These are phyloP conservation scores for Athripsodes cinereus DNA, from an alignment of 2,888 invertebrate species.

Conservation along the genomic window DNA sequence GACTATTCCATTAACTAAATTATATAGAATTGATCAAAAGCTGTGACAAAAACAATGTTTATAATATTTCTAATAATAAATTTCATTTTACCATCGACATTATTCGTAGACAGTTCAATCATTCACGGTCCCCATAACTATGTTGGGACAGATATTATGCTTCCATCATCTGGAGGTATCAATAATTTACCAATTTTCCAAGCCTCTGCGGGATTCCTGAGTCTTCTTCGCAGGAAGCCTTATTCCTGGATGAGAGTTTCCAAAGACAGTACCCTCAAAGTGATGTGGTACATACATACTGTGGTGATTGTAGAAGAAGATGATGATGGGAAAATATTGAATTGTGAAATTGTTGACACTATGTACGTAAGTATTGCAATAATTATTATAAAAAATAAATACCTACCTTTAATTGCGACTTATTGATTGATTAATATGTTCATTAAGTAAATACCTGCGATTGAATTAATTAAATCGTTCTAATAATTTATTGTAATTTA, in stretches of 20 bases:
- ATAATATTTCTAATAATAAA: no score
- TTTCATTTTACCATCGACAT: not conserved
- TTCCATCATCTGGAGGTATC: not conserved
- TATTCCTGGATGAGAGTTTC: not conserved
- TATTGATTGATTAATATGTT: no score
- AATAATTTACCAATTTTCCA: not conserved
- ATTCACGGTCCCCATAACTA: not conserved
- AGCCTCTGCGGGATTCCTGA: not conserved
- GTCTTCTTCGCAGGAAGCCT: not conserved
- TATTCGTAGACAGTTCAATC: not conserved
- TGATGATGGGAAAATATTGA: not conserved
- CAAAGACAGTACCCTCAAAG: not conserved
- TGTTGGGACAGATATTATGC: not conserved
- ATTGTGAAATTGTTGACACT: constrained; percentile 1
- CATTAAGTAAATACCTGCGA: no score
- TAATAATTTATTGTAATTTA: no score
- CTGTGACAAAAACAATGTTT: no score
- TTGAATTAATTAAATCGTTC: no score
- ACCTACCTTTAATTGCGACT: no score
- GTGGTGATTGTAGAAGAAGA: not conserved
- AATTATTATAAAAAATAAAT: no score
- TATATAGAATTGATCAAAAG: no score
- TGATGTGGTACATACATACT: not conserved
- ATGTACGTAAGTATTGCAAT: not conserved
- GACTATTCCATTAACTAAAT: no score